Base-by-base conservation (phyloP, 2,113 vertebrate genomes). In the Athene noctua region DNA sequence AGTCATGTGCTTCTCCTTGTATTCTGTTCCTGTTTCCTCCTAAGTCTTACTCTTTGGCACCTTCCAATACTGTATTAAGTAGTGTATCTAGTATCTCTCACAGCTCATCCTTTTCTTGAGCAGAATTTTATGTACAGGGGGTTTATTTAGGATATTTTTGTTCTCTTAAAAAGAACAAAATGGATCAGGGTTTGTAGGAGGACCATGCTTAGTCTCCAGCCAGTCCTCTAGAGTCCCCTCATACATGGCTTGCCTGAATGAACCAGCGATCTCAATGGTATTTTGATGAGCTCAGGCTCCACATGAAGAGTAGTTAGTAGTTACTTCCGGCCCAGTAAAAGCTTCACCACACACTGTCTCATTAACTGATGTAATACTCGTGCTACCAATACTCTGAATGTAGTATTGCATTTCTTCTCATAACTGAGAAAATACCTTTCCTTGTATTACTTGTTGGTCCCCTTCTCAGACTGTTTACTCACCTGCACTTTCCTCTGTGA, bases 221-320 rank as follows among this genome's bases (percentile, higher is more conserved):
- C 34, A 80, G 34, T 8, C 52, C 46, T 47, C 46, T 47, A 61
- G 23, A 66, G 16, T 77, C 26, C 21, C 5, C 14, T 67, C 1
- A 0, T 36, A 27, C 0, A 1, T 42, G 49, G 21, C 26, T 80
- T 59, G 32, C 38, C n/a, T 25, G 22, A 42, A 65, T 19, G 54
- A 87, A 30, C 10, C 29, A 78, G 15, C 0, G 5, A 7, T 80
- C 68, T 59, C 55, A 49, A 9, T 2, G 5, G 12, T 49, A 26
- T 80, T 59, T 70, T 47, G 32, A 9, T 1, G 3, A 38, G 26
- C 57, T 58, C 47, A 58, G 25, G 23, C 40, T 81, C 38, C 19
- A 23, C 4, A 1, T 0, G 10, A 51, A 82, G 2, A 22, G 26
- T 47, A 6, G 3, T 13, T 47, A 6, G 3, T 13, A 15, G 54